Evolutionary conservation across 2,888 invertebrate genomes (phyloP).

Genomic region (Heteromurus nitidus): DNA sequence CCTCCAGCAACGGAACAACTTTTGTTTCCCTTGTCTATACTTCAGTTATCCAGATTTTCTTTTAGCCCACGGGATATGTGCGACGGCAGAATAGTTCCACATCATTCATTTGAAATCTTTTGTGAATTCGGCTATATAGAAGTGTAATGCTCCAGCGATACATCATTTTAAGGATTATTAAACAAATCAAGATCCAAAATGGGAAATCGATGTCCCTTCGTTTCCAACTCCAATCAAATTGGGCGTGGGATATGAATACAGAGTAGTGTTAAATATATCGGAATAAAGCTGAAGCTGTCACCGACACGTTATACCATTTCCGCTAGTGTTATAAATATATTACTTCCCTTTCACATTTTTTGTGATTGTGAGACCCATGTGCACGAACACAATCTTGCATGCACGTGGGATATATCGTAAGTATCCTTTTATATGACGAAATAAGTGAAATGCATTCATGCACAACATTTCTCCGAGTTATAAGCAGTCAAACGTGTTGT

Average conservation of each 20-base stretch:
- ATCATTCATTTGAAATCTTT: neutral
- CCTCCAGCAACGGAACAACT: conserved; percentile 40
- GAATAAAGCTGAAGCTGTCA: conserved; percentile 35
- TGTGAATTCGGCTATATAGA: no score
- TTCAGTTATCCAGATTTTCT: neutral
- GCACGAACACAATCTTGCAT: no score
- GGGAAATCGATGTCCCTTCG: conserved; percentile 27
- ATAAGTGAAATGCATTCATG: no score
- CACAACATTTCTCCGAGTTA: no score
- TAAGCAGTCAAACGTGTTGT: no score
- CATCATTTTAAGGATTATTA: conserved; percentile 43
- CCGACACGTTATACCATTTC: conserved; percentile 41
- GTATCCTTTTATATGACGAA: no score
- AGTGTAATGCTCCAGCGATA: neutral
- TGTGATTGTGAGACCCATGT: no score
- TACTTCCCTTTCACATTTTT: no score
- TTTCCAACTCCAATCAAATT: conserved; percentile 8
- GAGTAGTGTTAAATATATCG: neutral
- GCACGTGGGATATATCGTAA: no score
- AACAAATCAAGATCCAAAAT: conserved; percentile 28
- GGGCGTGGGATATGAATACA: conserved; percentile 10
- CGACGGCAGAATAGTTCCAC: neutral
- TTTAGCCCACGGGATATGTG: neutral
- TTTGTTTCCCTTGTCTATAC: no score
- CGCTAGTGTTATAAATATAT: no score